phyloP scores from a whole-genome alignment of 1,140 invertebrate genomes.

The Lepidurus packardi region DNA sequence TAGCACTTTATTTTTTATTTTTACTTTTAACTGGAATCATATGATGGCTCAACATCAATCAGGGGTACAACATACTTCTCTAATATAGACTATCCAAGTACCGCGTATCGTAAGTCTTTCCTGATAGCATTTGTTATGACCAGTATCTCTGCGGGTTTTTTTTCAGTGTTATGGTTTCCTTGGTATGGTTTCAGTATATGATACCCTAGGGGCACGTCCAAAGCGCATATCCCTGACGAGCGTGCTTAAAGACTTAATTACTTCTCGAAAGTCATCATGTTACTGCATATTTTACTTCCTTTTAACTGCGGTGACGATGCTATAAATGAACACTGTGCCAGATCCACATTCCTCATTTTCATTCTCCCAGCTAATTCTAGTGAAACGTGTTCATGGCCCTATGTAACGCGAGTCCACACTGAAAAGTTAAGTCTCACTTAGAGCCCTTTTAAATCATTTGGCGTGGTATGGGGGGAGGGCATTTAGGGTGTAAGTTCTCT shows the following conservation, averaged over 20 bases:
- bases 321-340: background rate
- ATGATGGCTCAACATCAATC: too few relatives aligned
- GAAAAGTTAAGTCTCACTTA: background rate
- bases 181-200: too few relatives aligned
- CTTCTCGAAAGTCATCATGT: background rate
- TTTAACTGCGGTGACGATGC: slow-evolving; percentile 8
- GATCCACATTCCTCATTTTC: slow-evolving; percentile 8
- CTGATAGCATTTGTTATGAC: too few relatives aligned
- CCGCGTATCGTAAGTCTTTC: too few relatives aligned
- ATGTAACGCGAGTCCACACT: background rate
- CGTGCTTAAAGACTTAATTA: background rate
- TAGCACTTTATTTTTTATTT: too few relatives aligned
- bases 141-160: too few relatives aligned
- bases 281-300: slow-evolving; percentile 11
- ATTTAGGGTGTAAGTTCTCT: slow-evolving; percentile 9
- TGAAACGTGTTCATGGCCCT: background rate
- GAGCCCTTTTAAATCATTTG: slow-evolving; percentile 5
- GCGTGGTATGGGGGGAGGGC: background rate
- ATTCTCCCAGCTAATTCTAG: slow-evolving; percentile 10
- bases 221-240: background rate
- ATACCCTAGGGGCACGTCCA: too few relatives aligned
- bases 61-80: too few relatives aligned
- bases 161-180: too few relatives aligned
- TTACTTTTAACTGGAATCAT: too few relatives aligned
- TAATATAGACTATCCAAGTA: too few relatives aligned